Evolutionary conservation across 2,888 invertebrate species (phyloP).

Genomic region (Acleris laterana): DNA sequence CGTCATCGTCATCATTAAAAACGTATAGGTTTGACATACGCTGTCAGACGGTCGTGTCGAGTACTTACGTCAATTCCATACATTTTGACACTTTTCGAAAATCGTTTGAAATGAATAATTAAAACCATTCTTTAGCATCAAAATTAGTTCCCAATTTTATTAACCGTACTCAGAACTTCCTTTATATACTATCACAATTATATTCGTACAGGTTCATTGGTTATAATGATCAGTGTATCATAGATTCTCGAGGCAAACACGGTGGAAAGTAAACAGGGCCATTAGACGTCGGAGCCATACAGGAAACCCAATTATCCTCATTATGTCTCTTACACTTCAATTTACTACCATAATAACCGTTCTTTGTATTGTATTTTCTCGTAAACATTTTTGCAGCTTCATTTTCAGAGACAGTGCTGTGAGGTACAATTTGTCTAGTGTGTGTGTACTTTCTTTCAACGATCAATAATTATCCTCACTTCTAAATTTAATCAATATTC

Average conservation of each 20-base stretch:
- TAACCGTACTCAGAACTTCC: neutral
- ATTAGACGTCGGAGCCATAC: slow-evolving; percentile 43
- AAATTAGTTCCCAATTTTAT: neutral
- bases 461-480: no score
- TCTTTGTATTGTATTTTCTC: slow-evolving; percentile 24
- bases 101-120: no score
- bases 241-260: slow-evolving; percentile 38
- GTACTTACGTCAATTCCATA: no score
- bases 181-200: neutral
- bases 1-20: no score
- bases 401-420: slow-evolving; percentile 2
- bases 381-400: slow-evolving; percentile 15
- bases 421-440: no score
- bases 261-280: slow-evolving; percentile 45
- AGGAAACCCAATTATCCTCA: slow-evolving; percentile 49
- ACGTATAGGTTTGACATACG: no score
- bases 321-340: slow-evolving; percentile 44
- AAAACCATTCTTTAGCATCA: neutral
- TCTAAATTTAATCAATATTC: no score
- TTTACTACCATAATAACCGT: slow-evolving; percentile 35
- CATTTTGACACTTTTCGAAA: no score
- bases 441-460: no score
- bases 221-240: slow-evolving; percentile 16
- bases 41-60: no score
- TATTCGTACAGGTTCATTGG: slow-evolving; percentile 12